These are phyloP conservation scores for Chaetops frenatus DNA, from an alignment of 2,113 vertebrate species.

Conservation along the genomic window DNA sequence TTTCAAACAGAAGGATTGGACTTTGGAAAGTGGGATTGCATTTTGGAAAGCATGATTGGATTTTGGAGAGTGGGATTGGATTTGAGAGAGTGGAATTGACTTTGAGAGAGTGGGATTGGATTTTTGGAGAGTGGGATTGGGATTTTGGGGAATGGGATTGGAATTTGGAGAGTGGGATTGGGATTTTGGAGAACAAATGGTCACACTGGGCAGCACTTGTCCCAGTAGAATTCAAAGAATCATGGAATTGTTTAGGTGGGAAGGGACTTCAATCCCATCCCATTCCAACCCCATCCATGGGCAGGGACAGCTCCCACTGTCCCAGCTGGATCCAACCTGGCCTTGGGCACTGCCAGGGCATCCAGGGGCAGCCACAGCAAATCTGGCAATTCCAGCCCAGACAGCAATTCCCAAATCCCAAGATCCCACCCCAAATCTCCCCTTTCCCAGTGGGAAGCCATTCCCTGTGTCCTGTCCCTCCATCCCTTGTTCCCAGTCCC, in stretches of 20 bases:
- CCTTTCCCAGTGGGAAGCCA: neutral
- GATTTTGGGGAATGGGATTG: too few relatives aligned
- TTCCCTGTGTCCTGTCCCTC: neutral
- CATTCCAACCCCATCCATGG: too few relatives aligned
- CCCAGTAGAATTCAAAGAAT: neutral
- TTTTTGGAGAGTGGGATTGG: too few relatives aligned
- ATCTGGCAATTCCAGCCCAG: neutral
- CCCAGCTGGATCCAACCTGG: neutral
- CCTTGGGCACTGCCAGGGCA: neutral
- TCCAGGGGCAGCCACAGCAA: neutral
- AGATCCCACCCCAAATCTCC: neutral
- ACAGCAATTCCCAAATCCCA: neutral
- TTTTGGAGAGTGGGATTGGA: rapidly evolving
- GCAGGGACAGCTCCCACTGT: neutral
- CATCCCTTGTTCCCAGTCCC: rapidly evolving
- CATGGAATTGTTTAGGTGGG: too few relatives aligned
- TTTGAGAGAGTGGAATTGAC: too few relatives aligned
- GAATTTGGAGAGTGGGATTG: neutral
- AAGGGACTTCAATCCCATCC: too few relatives aligned
- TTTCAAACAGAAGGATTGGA: too few relatives aligned
- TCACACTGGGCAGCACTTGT: neutral
- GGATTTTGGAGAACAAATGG: neutral
- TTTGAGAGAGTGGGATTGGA: neutral
- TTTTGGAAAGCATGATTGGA: neutral
- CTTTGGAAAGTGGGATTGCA: neutral